Conservation (phyloP, 2,888 invertebrate genomes). For the Ophonus ardosiacus region DNA sequence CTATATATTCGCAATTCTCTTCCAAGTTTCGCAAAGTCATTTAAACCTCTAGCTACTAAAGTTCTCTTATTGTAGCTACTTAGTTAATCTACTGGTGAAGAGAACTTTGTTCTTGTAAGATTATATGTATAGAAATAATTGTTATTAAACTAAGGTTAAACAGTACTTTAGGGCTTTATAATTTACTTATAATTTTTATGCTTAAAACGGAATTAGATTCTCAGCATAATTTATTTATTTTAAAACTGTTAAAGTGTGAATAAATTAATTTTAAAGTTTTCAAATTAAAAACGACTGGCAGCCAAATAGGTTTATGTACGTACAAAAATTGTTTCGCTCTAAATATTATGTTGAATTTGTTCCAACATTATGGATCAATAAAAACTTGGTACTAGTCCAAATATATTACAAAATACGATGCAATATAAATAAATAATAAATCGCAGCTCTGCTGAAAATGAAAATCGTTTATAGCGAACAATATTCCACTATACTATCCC, state of each 20-base stretch:
- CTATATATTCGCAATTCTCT: too few species aligned
- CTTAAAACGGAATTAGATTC: too few species aligned
- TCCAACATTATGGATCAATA: slow-evolving; percentile 3
- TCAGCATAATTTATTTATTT: neutral
- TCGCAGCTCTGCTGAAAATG: neutral
- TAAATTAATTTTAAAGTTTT: neutral
- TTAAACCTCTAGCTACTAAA: too few species aligned
- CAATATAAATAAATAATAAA: neutral
- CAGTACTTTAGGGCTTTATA: too few species aligned
- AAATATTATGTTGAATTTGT: slow-evolving; percentile 22
- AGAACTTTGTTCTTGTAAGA: too few species aligned
- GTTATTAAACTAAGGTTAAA: too few species aligned
- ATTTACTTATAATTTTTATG: too few species aligned
- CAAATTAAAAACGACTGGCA: neutral
- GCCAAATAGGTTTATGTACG: neutral
- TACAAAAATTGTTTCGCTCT: neutral
- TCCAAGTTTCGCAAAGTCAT: too few species aligned
- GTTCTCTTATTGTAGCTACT: too few species aligned
- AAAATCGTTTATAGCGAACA: neutral
- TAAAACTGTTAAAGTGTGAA: neutral
- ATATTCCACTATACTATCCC: neutral
- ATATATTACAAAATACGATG: neutral
- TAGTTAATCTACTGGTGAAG: too few species aligned
- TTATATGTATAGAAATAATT: too few species aligned
- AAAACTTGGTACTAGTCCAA: neutral